Conservation (phyloP, 1,140 invertebrate species). For the Hycleus cichorii region DNA sequence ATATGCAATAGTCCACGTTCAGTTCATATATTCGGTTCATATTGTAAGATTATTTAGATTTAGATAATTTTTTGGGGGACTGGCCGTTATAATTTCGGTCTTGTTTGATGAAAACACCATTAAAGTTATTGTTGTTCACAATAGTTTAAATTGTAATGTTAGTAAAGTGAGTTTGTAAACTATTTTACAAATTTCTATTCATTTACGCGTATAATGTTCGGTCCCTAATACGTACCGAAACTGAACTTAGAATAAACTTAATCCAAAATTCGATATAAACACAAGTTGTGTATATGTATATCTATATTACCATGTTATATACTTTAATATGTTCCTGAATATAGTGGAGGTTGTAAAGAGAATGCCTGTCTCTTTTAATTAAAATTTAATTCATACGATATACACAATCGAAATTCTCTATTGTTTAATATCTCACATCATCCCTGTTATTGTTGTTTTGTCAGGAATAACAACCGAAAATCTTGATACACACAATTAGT, state of each 20-base stretch:
- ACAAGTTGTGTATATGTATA: background rate
- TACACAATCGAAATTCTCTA: too few relatives aligned
- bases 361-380: slow-evolving; percentile 5
- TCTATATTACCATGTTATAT: slow-evolving; percentile 11
- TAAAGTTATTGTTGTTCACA: too few relatives aligned
- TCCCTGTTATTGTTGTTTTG: too few relatives aligned
- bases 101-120: too few relatives aligned
- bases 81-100: too few relatives aligned
- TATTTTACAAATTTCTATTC: slow-evolving; percentile 19
- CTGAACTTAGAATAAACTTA: slow-evolving; percentile 19
- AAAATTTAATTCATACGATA: background rate
- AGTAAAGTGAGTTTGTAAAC: slow-evolving; percentile 12
- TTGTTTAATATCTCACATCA: too few relatives aligned
- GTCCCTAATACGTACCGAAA: slow-evolving; percentile 4
- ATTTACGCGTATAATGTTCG: slow-evolving; percentile 12
- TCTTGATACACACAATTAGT: too few relatives aligned
- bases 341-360: background rate
- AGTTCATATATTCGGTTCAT: too few relatives aligned
- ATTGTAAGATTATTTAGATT: too few relatives aligned
- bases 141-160: background rate
- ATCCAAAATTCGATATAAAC: slow-evolving; percentile 17
- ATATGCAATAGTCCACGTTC: too few relatives aligned
- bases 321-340: slow-evolving; percentile 14
- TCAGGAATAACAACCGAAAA: too few relatives aligned
- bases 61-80: too few relatives aligned